phyloP scores from a whole-genome alignment of 2,888 invertebrate genomes.

The Coremacera marginata region DNA sequence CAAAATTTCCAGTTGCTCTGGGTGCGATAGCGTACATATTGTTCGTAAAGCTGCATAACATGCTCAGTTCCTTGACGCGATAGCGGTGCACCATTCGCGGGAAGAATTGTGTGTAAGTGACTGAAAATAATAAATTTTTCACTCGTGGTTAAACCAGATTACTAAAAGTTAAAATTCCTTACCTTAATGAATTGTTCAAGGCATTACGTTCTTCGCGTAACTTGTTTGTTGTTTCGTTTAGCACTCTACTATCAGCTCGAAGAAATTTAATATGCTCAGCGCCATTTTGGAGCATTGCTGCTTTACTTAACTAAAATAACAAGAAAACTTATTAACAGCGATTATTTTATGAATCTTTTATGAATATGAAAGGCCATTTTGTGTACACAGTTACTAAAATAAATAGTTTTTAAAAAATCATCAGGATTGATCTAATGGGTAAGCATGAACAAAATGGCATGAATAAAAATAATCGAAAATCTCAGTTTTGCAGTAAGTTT shows the following conservation, averaged over 20 bases:
- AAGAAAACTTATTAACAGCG: background rate
- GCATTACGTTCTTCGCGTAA: conserved; percentile 90
- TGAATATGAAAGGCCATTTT: too few relatives aligned
- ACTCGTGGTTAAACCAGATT: background rate
- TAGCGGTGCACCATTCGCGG: conserved; percentile 95
- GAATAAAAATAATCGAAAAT: too few relatives aligned
- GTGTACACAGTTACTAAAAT: too few relatives aligned
- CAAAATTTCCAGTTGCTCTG: conserved; percentile 97
- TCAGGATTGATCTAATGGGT: too few relatives aligned
- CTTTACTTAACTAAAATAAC: conserved; percentile 82
- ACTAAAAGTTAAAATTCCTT: conserved; percentile 48
- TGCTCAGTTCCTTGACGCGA: conserved; percentile 89
- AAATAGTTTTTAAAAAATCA: too few relatives aligned
- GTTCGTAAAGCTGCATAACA: conserved; percentile 93
- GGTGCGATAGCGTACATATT: conserved; percentile 88
- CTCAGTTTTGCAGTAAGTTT: too few relatives aligned
- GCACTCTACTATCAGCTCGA: conserved; percentile 84
- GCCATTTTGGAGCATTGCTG: conserved; percentile 96
- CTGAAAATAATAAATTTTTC: conserved; percentile 70
- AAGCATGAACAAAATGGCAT: too few relatives aligned
- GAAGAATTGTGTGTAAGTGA: conserved; percentile 93
- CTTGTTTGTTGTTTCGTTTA: conserved; percentile 91
- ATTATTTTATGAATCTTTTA: background rate
- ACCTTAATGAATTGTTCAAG: conserved; percentile 92
- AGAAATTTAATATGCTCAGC: conserved; percentile 94